Percentiles rank a stretch among this genome's conserved stretches.
Evolutionary conservation across 2,113 vertebrate genomes (phyloP).

Genomic region (Cnemophilus loriae): DNA sequence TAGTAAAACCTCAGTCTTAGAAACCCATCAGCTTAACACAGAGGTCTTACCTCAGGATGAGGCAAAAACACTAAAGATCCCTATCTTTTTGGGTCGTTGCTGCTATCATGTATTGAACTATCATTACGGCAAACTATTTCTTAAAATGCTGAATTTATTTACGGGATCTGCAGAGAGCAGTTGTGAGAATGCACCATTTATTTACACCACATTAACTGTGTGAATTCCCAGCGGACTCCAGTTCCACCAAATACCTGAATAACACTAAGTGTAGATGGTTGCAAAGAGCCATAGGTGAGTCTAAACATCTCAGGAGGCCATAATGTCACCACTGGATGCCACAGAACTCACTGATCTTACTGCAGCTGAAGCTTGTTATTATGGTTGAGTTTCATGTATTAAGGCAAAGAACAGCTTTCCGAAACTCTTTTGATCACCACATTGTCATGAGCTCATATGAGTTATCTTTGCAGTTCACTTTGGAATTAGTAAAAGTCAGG

Average conservation of each 20-base stretch:
- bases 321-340: too few species aligned
- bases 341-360: neutral
- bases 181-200: neutral
- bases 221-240: neutral
- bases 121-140: neutral
- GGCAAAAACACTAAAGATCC: neutral
- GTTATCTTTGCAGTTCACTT: neutral
- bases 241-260: neutral
- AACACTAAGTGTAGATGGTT: neutral
- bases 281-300: neutral
- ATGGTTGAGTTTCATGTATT: neutral
- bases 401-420: neutral
- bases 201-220: neutral
- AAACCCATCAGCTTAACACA: neutral
- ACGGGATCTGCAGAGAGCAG: fast-evolving
- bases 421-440: neutral
- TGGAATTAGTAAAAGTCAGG: too few species aligned
- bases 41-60: neutral
- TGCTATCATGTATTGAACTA: neutral
- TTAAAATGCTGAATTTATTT: neutral
- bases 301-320: neutral
- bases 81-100: neutral
- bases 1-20: neutral
- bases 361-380: neutral
- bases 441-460: neutral